Conservation (phyloP, 2,797 vertebrate species). For the Pangasius krempfi region DNA sequence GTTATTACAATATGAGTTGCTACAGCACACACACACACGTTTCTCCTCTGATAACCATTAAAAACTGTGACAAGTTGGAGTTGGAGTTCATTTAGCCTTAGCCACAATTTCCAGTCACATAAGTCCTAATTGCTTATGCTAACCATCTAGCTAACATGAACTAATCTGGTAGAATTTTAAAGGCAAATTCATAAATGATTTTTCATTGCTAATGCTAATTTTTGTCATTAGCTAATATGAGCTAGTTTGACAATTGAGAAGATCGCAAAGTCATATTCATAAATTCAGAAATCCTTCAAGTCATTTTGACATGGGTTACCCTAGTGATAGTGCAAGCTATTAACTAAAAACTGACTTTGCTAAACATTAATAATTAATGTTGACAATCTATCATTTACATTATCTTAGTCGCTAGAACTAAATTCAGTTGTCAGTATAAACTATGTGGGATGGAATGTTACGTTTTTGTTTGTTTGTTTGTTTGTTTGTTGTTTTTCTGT, state of each 20-base stretch:
- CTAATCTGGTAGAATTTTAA: background rate
- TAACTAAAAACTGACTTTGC: no score
- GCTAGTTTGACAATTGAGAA: background rate
- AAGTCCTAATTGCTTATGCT: background rate
- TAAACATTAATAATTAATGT: no score
- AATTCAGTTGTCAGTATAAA: no score
- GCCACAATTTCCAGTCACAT: background rate
- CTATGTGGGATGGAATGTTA: no score
- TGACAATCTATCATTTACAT: background rate
- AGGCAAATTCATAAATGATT: background rate
- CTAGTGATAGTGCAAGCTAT: background rate
- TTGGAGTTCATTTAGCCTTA: background rate
- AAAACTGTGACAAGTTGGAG: background rate
- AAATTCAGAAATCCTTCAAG: background rate
- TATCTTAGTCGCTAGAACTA: background rate
- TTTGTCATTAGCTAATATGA: background rate
- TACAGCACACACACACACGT: background rate
- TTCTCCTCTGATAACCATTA: background rate
- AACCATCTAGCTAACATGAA: background rate
- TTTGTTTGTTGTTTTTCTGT: no score
- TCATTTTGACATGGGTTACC: background rate
- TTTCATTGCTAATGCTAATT: background rate
- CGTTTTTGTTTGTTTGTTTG: no score
- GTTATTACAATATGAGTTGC: background rate
- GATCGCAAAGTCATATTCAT: background rate